Percentiles rank a stretch among this genome's conserved stretches.
Evolutionary conservation across 2,113 vertebrate species (phyloP).

Genomic region (Scolopax mira): DNA sequence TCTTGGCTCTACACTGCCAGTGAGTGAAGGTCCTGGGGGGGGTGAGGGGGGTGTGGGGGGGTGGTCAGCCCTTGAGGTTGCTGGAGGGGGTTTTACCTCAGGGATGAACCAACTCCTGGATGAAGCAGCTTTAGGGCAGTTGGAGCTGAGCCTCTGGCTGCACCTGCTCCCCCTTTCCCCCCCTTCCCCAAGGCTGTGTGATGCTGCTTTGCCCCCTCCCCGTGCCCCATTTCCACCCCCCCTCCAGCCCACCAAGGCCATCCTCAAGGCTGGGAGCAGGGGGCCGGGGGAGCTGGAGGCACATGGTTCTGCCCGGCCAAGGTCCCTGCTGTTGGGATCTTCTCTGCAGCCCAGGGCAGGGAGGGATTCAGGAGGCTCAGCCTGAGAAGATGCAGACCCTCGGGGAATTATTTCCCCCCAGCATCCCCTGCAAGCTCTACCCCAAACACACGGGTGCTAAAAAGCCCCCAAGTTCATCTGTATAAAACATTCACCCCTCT

Average conservation of each 20-base stretch:
- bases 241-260: background rate
- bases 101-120: background rate
- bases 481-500: background rate
- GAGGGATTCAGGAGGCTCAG: background rate
- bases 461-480: too few species aligned
- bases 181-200: background rate
- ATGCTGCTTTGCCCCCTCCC: background rate
- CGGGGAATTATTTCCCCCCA: background rate
- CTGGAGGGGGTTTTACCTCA: background rate
- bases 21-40: background rate
- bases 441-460: fast-evolving
- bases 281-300: background rate
- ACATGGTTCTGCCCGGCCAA: background rate
- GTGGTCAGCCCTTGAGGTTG: background rate
- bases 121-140: fast-evolving
- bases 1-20: fast-evolving
- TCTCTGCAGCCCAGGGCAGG: background rate
- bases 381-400: background rate
- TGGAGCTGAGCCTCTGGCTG: background rate
- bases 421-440: background rate
- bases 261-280: background rate
- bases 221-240: fast-evolving
- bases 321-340: background rate
- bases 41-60: too few species aligned
- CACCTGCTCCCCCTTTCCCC: background rate